These are phyloP conservation scores for Liasis olivaceus DNA, from an alignment of 2,797 vertebrate genomes.

Conservation along the genomic window DNA sequence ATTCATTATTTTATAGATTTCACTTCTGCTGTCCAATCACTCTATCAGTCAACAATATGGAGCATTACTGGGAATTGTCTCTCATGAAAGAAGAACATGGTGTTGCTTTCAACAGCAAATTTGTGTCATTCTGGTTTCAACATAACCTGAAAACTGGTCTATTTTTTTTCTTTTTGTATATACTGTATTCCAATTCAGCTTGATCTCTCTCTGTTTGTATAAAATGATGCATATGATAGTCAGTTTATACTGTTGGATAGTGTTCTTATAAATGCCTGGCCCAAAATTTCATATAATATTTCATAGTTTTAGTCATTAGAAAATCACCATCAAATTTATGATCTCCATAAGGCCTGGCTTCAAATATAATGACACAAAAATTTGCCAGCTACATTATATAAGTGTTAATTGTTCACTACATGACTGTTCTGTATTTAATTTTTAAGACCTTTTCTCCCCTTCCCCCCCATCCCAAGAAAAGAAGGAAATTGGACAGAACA, in stretches of 20 bases:
- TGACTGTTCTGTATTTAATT: neutral
- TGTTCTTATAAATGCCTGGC: neutral
- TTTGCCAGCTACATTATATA: neutral
- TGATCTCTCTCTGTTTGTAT: neutral
- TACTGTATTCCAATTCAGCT: neutral
- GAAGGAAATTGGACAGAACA: neutral
- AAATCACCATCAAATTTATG: neutral
- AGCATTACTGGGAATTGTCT: neutral
- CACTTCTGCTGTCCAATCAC: neutral
- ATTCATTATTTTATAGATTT: neutral
- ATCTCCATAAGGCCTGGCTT: neutral
- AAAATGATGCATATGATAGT: neutral
- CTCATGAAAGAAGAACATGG: neutral
- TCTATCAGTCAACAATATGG: neutral
- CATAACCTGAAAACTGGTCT: neutral
- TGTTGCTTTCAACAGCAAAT: neutral
- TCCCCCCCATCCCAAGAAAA: neutral
- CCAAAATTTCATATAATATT: neutral
- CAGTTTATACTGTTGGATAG: neutral
- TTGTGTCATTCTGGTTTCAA: neutral
- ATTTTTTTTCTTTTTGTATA: neutral
- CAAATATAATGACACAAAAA: neutral
- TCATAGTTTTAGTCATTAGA: neutral
- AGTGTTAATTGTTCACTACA: slow-evolving; percentile 2
- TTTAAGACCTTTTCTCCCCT: neutral